Evolutionary conservation across 2,797 vertebrate species (phyloP).

Genomic region (Myotis myotis): DNA sequence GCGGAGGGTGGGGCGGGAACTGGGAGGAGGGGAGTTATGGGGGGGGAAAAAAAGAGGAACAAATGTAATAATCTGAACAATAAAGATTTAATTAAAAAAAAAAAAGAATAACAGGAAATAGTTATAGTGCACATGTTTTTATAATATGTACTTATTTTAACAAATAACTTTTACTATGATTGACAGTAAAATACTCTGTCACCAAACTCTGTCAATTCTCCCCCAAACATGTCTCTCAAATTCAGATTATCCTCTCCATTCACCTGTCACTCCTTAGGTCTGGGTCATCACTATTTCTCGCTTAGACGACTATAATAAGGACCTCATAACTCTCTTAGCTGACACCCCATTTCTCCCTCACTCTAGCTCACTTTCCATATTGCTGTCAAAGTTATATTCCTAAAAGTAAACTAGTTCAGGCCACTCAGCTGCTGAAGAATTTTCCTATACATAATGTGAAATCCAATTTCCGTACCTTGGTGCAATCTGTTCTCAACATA

Average conservation of each 20-base stretch:
- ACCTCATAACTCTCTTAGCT: background rate
- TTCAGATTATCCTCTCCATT: background rate
- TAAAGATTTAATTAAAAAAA: no score
- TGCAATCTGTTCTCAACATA: background rate
- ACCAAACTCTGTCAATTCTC: conserved; percentile 38
- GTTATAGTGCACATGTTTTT: background rate
- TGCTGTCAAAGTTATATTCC: background rate
- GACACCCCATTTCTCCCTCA: conserved; percentile 8
- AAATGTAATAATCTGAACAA: no score
- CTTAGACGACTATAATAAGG: background rate
- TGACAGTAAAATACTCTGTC: conserved; percentile 18
- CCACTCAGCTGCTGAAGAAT: background rate
- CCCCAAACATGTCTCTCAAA: background rate
- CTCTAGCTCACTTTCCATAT: background rate
- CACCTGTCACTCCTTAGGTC: background rate
- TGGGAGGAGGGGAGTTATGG: no score
- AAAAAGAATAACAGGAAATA: background rate
- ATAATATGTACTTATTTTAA: background rate
- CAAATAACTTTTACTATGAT: background rate
- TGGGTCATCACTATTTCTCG: background rate
- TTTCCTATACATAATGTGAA: background rate
- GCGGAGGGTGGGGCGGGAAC: no score
- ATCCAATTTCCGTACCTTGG: background rate
- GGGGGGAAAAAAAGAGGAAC: no score
- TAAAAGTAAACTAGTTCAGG: background rate